phyloP scores from a whole-genome alignment of 1,140 invertebrate species.

The Geopemphigus sp. region DNA sequence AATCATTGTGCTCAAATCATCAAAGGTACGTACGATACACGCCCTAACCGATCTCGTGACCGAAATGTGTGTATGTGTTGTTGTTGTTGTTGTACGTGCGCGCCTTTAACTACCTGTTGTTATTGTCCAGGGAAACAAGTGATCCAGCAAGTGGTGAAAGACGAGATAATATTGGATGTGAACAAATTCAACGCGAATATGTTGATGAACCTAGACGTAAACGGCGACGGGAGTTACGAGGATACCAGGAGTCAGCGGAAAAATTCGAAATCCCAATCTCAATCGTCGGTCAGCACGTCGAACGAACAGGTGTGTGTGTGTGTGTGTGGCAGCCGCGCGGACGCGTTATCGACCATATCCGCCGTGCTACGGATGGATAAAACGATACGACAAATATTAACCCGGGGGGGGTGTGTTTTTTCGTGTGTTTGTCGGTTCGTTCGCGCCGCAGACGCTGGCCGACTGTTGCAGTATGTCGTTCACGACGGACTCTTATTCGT shows the following conservation, averaged over 20 bases:
- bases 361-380: too few relatives aligned
- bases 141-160: conserved; percentile 11
- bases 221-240: neutral
- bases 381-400: too few relatives aligned
- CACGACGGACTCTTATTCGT: conserved; percentile 58
- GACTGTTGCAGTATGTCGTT: conserved; percentile 56
- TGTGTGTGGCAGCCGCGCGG: too few relatives aligned
- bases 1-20: conserved; percentile 74
- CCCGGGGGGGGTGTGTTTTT: too few relatives aligned
- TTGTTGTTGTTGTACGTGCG: too few relatives aligned
- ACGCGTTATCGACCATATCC: too few relatives aligned
- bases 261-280: neutral
- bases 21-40: conserved; percentile 59
- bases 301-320: conserved; percentile 29
- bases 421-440: too few relatives aligned
- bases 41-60: too few relatives aligned
- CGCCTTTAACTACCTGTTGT: too few relatives aligned
- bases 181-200: conserved; percentile 1
- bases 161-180: conserved; percentile 5
- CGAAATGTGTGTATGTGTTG: too few relatives aligned
- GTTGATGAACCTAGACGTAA: neutral
- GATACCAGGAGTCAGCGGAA: neutral
- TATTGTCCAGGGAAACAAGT: conserved; percentile 31
- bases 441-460: neutral
- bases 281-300: conserved; percentile 25